phyloP scores from a whole-genome alignment of 2,888 invertebrate species.

The Germaria angustata region DNA sequence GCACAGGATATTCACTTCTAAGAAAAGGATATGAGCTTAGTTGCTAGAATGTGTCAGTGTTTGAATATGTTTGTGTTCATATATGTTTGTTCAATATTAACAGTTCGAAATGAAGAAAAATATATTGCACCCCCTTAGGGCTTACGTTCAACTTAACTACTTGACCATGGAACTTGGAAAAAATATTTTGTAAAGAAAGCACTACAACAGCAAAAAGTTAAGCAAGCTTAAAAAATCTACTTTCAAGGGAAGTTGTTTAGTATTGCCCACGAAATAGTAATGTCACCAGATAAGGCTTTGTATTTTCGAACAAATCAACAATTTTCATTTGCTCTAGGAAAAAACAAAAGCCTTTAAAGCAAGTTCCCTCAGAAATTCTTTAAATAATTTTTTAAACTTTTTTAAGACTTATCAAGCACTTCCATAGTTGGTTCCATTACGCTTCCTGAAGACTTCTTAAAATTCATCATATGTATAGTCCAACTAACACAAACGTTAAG shows the following conservation, averaged over 20 bases:
- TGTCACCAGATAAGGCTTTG: no score
- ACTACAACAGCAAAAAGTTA: slow-evolving; percentile 5
- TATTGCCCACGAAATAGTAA: not conserved
- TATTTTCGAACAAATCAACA: not conserved
- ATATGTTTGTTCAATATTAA: slow-evolving; percentile 1
- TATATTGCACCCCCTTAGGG: slow-evolving; percentile 45
- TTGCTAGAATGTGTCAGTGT: not conserved
- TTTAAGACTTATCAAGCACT: not conserved
- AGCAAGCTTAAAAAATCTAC: not conserved
- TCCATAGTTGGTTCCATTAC: slow-evolving; percentile 22
- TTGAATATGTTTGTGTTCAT: not conserved
- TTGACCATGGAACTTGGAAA: slow-evolving; percentile 64
- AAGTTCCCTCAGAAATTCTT: no score
- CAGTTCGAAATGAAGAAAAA: slow-evolving; percentile 3
- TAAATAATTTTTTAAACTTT: no score
- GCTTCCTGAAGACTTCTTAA: slow-evolving; percentile 9
- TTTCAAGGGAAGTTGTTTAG: slow-evolving; percentile 34
- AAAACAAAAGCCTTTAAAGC: no score
- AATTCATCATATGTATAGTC: slow-evolving; percentile 8
- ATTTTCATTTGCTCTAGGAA: no score
- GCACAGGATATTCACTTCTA: not conserved
- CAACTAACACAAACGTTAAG: not conserved
- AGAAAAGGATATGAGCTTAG: slow-evolving; percentile 8
- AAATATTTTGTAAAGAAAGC: slow-evolving; percentile 36
- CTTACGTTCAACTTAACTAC: slow-evolving; percentile 56